A percentile compares a stretch with the other conserved stretches of the same genome.
These are phyloP conservation scores for Salarias fasciatus DNA, from an alignment of 2,797 vertebrate genomes.

Conservation along the genomic window DNA sequence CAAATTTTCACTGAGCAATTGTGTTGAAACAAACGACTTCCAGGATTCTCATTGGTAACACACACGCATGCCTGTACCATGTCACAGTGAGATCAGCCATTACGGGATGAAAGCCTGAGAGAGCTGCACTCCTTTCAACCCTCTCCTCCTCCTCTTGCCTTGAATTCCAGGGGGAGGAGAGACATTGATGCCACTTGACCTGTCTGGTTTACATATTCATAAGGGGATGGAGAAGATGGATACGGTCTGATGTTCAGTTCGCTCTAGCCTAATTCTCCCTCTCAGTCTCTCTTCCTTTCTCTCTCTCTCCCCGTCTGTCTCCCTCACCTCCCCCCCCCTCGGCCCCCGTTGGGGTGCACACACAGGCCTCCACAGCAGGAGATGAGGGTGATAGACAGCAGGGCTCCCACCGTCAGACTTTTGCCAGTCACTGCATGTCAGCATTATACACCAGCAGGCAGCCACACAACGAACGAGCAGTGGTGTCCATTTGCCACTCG, in stretches of 20 bases:
- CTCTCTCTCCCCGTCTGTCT: constrained; percentile 38
- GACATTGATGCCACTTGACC: constrained; percentile 79
- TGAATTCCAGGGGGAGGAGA: constrained; percentile 60
- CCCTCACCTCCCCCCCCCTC: constrained; percentile 39
- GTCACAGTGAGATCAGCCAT: constrained; percentile 61
- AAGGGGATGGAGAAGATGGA: constrained; percentile 69
- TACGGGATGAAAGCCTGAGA: constrained; percentile 58
- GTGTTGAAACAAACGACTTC: constrained; percentile 74
- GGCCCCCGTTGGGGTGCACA: constrained; percentile 40
- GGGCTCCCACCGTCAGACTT: constrained; percentile 58
- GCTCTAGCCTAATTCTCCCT: constrained; percentile 56
- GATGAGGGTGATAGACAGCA: constrained; percentile 71
- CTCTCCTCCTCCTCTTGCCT: constrained; percentile 38
- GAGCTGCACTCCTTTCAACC: constrained; percentile 29
- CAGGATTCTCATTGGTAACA: constrained; percentile 64
- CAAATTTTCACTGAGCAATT: constrained; percentile 71
- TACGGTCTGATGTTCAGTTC: constrained; percentile 59
- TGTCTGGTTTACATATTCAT: constrained; percentile 82
- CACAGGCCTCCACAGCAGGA: constrained; percentile 69
- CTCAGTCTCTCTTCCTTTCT: constrained; percentile 22
- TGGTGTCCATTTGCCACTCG: constrained; percentile 35
- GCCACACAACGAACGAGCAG: constrained; percentile 58
- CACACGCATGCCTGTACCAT: constrained; percentile 40
- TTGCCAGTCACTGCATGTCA: constrained; percentile 62
- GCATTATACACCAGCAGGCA: constrained; percentile 59